Conservation (phyloP, 2,797 vertebrate genomes). For the Sebastes ruberrimus region DNA sequence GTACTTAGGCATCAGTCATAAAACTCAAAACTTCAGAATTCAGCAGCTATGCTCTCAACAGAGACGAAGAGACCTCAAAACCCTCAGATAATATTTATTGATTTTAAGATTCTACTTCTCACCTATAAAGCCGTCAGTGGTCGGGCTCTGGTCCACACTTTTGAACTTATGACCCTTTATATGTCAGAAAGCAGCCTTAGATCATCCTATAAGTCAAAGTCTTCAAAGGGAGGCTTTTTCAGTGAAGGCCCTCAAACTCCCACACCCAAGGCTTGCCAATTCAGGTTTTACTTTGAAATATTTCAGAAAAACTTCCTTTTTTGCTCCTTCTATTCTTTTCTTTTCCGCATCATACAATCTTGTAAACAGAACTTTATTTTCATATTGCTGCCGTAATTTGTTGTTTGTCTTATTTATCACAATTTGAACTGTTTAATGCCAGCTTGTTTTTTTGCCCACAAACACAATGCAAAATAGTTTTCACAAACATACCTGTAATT, state of each 20-base stretch:
- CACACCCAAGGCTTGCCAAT: neutral
- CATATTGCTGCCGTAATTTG: neutral
- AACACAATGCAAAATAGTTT: neutral
- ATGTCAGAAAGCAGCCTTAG: slow-evolving; percentile 45
- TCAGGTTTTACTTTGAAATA: neutral
- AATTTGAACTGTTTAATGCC: neutral
- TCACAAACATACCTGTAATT: neutral
- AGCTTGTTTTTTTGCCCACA: neutral
- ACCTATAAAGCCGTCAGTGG: slow-evolving; percentile 35
- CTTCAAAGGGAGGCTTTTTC: slow-evolving; percentile 53
- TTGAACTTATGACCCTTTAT: slow-evolving; percentile 46
- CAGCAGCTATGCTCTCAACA: slow-evolving; percentile 4
- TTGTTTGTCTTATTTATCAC: neutral
- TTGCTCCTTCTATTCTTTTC: neutral
- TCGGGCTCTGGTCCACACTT: slow-evolving; percentile 21
- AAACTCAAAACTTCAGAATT: slow-evolving; percentile 1
- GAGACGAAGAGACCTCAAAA: slow-evolving; percentile 18
- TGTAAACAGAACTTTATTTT: neutral
- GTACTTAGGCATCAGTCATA: neutral
- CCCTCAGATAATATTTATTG: slow-evolving; percentile 35
- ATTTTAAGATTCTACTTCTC: slow-evolving; percentile 31
- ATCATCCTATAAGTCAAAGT: slow-evolving; percentile 34
- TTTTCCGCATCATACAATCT: neutral
- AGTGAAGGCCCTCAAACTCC: neutral
- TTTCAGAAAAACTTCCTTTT: neutral